Conservation (phyloP, 2,888 invertebrate species). For the Zygogramma bicolorata region DNA sequence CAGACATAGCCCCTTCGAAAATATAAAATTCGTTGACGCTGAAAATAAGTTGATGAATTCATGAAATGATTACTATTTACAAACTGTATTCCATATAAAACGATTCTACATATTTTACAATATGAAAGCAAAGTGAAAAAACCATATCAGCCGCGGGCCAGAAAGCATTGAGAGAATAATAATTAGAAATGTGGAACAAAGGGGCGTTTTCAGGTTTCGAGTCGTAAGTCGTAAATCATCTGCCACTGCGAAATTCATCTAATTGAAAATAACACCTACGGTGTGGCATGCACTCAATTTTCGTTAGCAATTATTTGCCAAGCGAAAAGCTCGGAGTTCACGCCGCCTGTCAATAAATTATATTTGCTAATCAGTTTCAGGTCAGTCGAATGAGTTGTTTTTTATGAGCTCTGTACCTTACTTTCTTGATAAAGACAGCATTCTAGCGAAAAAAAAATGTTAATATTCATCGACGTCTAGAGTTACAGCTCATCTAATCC, state of each 20-base stretch:
- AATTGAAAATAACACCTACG: constrained; percentile 8
- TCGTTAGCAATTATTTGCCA: not conserved
- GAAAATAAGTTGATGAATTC: too few species aligned
- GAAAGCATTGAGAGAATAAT: not conserved
- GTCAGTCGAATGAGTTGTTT: not conserved
- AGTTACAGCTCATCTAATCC: too few species aligned
- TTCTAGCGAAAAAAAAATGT: not conserved
- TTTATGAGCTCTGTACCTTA: not conserved
- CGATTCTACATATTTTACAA: too few species aligned
- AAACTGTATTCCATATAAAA: too few species aligned
- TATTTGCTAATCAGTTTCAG: constrained; percentile 4
- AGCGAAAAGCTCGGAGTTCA: not conserved
- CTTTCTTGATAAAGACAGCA: not conserved
- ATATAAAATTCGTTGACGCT: too few species aligned
- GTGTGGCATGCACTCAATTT: not conserved
- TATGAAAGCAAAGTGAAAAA: too few species aligned
- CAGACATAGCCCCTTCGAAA: too few species aligned
- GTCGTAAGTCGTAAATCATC: not conserved
- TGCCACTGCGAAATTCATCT: not conserved
- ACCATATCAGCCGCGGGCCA: not conserved
- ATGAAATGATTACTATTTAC: too few species aligned
- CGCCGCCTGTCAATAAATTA: not conserved
- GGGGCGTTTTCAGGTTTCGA: not conserved
- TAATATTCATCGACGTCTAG: not conserved
- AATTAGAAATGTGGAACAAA: not conserved